A percentile compares a stretch with the other conserved stretches of the same genome.
These are phyloP conservation scores for Eptatretus atami DNA, from an alignment of 2,797 vertebrate species.

Conservation along the genomic window DNA sequence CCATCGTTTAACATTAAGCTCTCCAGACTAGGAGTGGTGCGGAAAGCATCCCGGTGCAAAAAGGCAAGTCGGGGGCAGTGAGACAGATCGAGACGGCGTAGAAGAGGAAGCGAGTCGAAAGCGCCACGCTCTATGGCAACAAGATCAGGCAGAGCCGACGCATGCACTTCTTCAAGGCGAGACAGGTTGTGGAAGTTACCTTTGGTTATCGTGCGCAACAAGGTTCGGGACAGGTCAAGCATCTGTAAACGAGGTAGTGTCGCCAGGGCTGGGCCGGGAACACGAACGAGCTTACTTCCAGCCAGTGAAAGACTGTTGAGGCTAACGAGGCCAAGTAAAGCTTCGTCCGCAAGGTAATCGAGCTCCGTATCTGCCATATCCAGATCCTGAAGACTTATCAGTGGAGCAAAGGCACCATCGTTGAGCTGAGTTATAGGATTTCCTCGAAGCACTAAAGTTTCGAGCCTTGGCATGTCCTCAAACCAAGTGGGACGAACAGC, in stretches of 20 bases:
- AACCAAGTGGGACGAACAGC: constrained; percentile 32
- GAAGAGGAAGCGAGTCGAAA: constrained; percentile 26
- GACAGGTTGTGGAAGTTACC: constrained; percentile 27
- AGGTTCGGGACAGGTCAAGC: constrained; percentile 33
- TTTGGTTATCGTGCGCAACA: constrained; percentile 18
- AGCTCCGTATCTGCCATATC: constrained; percentile 31
- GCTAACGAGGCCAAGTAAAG: constrained; percentile 27
- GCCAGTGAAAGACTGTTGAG: constrained; percentile 38
- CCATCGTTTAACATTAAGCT: constrained; percentile 25
- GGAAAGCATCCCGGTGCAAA: constrained; percentile 22
- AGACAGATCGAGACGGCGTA: constrained; percentile 26
- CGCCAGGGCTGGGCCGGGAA: constrained; percentile 25
- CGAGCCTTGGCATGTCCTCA: constrained; percentile 25
- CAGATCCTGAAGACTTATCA: constrained; percentile 27
- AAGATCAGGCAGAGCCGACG: constrained; percentile 33
- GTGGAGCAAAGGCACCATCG: constrained; percentile 26
- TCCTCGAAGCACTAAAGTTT: constrained; percentile 39
- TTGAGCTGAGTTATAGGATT: constrained; percentile 29
- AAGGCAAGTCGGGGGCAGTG: constrained; percentile 25
- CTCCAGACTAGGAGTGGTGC: constrained; percentile 16
- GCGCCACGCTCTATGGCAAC: constrained; percentile 20
- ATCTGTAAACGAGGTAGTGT: constrained; percentile 29
- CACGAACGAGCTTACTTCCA: constrained; percentile 21
- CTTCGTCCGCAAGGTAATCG: constrained; percentile 19
- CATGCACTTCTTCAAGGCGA: constrained; percentile 30